Evolutionary conservation across 2,797 vertebrate genomes (phyloP), one percentile per base, ranked within the genome.

Genomic region (Rhinogobio ventralis): DNA sequence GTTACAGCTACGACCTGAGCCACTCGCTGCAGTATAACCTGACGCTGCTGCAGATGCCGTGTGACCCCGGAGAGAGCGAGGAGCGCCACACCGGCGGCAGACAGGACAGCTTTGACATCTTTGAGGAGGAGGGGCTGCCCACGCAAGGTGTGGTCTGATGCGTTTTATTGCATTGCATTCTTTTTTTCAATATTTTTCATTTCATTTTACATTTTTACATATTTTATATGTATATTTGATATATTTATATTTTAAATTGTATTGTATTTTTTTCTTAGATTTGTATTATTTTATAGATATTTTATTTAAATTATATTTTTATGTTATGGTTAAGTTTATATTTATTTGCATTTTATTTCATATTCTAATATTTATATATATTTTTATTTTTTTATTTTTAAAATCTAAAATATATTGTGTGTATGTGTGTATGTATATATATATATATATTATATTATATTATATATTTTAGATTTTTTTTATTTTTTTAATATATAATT

Each of bases 1-100:
- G 98, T 93, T 99, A 99, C 92, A 99, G 98, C 93, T 99, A 99
- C 79, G 97, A 99, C 93, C 93, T 99, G 0, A 99, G 98, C 91
- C 97, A 98, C 91, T 99, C 98, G 1, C 96, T 99, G 92, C 98
- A 99, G 86, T 97, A 98, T 93, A 99, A 99, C 92, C 94, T 99
- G 88, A 97, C 96, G 85, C 89, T 98, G 85, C 93, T 99, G 88
- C 95, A 95, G 90, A 96, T 96, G 90, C 96, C 97, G 2, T 95
- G 94, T 87, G 97, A 99, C 73, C 92, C 92, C 81, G 92, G 96
- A 85, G 87, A 90, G 14, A 82, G 87, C 0, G 97, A 97, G 90
- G 96, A 96, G 91, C 95, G 93, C 0, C 91, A 90, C 60, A 88
- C 90, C 1, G 94, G 95, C 86, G 92, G 91, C 62, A 94, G 95